Evolutionary conservation across 2,113 vertebrate species (phyloP), one percentile per base, ranked within the genome.

Genomic region (Saguinus imperator): DNA sequence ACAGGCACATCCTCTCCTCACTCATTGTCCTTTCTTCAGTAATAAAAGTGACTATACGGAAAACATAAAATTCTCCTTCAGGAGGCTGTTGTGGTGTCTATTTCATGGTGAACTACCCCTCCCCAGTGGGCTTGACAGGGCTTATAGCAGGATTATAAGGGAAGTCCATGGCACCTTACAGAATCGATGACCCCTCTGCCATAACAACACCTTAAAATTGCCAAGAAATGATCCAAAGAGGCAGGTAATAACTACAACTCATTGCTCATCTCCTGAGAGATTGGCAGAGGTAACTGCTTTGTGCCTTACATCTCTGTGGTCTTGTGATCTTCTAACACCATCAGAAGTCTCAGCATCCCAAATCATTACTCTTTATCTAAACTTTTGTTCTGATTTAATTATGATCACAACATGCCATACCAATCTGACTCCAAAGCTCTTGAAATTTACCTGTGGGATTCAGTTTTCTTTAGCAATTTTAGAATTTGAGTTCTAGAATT

Each of bases 81-180:
- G 43, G 32, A 90, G 16, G 43, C 10, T n/a, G 2, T 11, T 43
- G 5, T 72, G 14, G 20, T 21, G 4, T 80, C 23, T 43, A 1
- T 86, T 73, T 23, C 27, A 87, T 45, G 43, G 16, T n/a, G 25
- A 5, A n/a, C 29, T 14, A n/a, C 8, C 23, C 4, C 29, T 35
- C 16, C 32, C 16, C 37, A 81, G 8, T n/a, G 29, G 16, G 16
- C 35, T 50, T 0, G 6, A 3, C 6, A 1, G 25, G 29, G 11
- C 43, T 81, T 27, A 52, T 23, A 64, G 43, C 16, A 57, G n/a
- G 45, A 82, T 73, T 45, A 25, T 52, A 16, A 68, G n/a, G 45
- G 25, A 50, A 8, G 29, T 25, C 43, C 18, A 52, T 2, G 16
- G 43, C 5, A 6, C 23, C n/a, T 87, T 55, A 16, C 35, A 52